Evolutionary conservation across 2,113 vertebrate species (phyloP), one percentile per base, ranked within the genome.

Genomic region (Halichoeres trimaculatus): DNA sequence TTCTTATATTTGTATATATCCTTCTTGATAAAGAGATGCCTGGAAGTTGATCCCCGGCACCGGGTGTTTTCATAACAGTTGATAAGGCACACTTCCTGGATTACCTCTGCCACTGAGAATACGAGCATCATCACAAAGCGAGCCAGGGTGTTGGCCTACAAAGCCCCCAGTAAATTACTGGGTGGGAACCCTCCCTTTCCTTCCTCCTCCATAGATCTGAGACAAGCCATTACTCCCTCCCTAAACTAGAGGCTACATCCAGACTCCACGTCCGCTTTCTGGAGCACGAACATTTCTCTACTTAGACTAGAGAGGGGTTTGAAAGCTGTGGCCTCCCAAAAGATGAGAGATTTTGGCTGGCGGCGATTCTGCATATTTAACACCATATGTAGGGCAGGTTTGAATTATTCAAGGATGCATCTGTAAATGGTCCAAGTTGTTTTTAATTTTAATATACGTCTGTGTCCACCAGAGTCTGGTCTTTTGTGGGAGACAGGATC

Each of bases 341-440:
- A 87, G 72, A 73, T 67, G 54, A 80, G 72, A 70, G 74, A 59
- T 87, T 87, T 90, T 85, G 56, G 78, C 90, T 90, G 58, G 69
- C 43, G 60, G 74, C 81, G 61, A 72, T 83, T 20, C 77, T 89
- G 82, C 79, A 87, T 91, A 91, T 91, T 91, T 87, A 87, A 93
- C 81, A 81, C 68, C 81, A 80, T 80, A 86, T 90, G 85, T 85
- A 85, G 88, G 78, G 57, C 80, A 74, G 61, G 69, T 87, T 84
- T 83, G 78, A 92, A 93, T 92, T 83, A 93, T 93, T 88, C 81
- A 90, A 50, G 35, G 54, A 35, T 48, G 62, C 72, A 90, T 92
- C 81, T 91, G 88, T 87, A 91, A 91, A 93, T 78, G 85, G 75
- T 81, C 78, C 60, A 72, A 78, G 70, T 76, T 70, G 76, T 84